phyloP scores from a whole-genome alignment of 2,113 vertebrate genomes.

The Macroglossus sobrinus region DNA sequence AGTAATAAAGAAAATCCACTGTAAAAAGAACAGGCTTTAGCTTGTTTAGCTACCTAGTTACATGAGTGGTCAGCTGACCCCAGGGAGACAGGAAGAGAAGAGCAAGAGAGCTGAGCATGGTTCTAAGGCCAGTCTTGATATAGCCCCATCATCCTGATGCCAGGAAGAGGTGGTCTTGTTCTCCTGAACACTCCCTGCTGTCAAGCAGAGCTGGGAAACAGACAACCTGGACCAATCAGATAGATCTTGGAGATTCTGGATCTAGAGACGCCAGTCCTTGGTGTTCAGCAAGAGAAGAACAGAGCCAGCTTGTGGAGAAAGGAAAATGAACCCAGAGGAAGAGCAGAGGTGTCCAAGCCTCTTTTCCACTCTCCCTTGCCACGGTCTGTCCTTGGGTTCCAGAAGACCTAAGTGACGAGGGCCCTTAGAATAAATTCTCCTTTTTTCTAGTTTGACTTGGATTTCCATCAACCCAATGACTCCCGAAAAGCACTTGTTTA shows the following conservation, averaged over 20 bases:
- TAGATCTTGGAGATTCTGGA: neutral
- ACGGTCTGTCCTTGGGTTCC: neutral
- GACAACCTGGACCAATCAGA: neutral
- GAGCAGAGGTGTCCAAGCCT: neutral
- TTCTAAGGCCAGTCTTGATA: neutral
- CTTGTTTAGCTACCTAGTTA: neutral
- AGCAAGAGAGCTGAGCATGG: accelerated
- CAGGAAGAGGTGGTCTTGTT: neutral
- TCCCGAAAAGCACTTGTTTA: neutral
- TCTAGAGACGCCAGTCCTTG: neutral
- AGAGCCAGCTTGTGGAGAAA: neutral
- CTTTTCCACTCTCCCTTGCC: neutral
- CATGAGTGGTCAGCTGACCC: neutral
- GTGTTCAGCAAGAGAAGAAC: neutral
- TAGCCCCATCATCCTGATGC: neutral
- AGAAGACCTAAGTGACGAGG: neutral
- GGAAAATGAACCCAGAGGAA: neutral
- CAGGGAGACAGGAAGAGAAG: neutral
- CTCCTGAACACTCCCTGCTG: neutral
- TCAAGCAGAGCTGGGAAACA: neutral
- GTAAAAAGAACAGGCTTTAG: neutral
- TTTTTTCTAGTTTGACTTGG: neutral
- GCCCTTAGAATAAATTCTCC: neutral
- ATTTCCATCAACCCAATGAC: neutral
- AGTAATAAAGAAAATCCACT: neutral